These are phyloP conservation scores for Rallus limicola DNA, from an alignment of 2,113 vertebrate species.

Conservation along the genomic window DNA sequence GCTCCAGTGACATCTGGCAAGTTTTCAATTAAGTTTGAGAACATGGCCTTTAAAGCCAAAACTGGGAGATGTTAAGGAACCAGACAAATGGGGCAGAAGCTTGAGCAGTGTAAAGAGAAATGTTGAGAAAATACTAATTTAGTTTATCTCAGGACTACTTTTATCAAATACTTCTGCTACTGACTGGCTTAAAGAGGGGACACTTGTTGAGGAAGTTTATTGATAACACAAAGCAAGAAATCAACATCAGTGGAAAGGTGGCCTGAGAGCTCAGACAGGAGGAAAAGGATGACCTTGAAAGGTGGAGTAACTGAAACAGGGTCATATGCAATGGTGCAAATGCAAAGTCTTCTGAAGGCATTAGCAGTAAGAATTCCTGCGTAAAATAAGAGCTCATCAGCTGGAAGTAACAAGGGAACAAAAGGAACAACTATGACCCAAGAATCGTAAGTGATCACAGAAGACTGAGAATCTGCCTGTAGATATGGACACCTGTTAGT, in stretches of 20 bases:
- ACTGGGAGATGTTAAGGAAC: background rate
- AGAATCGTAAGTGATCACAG: background rate
- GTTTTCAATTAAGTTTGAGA: background rate
- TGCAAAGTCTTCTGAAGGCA: background rate
- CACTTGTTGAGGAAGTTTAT: background rate
- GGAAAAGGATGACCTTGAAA: background rate
- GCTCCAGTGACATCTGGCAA: background rate
- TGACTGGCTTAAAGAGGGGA: background rate
- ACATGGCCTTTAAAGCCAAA: background rate
- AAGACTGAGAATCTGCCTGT: background rate
- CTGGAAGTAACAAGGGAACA: background rate
- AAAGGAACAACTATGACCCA: background rate
- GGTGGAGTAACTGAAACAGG: background rate
- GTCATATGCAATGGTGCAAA: background rate
- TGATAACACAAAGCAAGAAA: background rate
- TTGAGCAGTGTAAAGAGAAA: background rate
- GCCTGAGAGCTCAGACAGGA: background rate
- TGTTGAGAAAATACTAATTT: background rate
- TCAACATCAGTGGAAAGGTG: background rate
- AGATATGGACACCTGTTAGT: background rate
- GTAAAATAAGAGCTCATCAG: background rate
- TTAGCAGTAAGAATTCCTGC: background rate
- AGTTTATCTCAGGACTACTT: background rate
- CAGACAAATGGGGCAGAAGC: background rate
- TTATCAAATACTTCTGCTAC: background rate